These are phyloP conservation scores for Drepana falcataria DNA, from an alignment of 2,888 invertebrate genomes.

Conservation along the genomic window DNA sequence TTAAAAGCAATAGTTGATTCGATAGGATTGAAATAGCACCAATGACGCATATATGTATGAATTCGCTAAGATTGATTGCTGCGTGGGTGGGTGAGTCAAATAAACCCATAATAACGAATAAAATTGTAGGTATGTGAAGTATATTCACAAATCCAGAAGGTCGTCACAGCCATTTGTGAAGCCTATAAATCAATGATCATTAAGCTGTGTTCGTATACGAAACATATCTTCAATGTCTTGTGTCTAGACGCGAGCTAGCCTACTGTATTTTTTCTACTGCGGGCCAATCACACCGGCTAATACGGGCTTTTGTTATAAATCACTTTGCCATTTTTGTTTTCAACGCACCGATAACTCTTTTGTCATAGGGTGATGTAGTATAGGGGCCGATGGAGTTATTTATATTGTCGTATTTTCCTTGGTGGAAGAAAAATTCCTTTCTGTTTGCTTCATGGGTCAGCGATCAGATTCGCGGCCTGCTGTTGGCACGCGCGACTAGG, in stretches of 20 bases:
- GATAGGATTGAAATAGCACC: no score
- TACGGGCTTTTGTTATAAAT: slow-evolving; percentile 62
- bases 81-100: no score
- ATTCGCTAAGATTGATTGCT: no score
- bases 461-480: slow-evolving; percentile 65
- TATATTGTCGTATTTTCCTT: slow-evolving; percentile 76
- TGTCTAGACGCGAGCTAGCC: slow-evolving; percentile 42
- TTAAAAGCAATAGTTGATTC: no score
- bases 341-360: slow-evolving; percentile 80
- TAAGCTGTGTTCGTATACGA: slow-evolving; percentile 38
- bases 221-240: slow-evolving; percentile 41
- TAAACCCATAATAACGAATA: no score
- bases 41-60: no score
- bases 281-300: slow-evolving; percentile 48
- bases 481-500: slow-evolving; percentile 18
- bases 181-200: slow-evolving; percentile 46
- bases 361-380: slow-evolving; percentile 78
- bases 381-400: slow-evolving; percentile 75
- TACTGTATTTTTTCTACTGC: slow-evolving; percentile 24
- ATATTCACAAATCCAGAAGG: no score
- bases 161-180: slow-evolving; percentile 5
- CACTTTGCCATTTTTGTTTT: slow-evolving; percentile 77
- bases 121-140: no score
- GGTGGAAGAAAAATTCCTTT: slow-evolving; percentile 76
- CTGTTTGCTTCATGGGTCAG: slow-evolving; percentile 77